These are phyloP conservation scores for Diplazon laetatorius DNA, from an alignment of 2,888 invertebrate species.

Conservation along the genomic window DNA sequence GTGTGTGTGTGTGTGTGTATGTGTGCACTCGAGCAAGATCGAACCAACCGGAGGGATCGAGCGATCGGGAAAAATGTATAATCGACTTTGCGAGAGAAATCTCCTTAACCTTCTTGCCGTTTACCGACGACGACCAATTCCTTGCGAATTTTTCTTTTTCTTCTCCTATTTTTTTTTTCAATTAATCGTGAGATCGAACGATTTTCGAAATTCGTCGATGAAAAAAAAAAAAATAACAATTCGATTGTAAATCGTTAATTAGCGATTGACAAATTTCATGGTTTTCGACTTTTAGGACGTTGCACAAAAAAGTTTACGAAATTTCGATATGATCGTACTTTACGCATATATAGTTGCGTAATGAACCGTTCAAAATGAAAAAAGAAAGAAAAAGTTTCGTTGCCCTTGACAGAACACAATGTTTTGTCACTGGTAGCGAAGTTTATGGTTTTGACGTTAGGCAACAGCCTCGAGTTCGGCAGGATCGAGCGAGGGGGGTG, in stretches of 20 bases:
- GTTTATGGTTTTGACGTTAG: conserved; percentile 58
- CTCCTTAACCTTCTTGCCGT: conserved; percentile 17
- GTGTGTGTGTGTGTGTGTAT: no score
- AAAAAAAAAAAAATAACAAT: no score
- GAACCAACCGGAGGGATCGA: neutral
- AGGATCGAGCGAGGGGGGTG: conserved; percentile 1
- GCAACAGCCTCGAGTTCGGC: conserved; percentile 39
- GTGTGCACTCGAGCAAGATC: conserved; percentile 5
- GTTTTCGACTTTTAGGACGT: no score
- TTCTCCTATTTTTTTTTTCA: no score
- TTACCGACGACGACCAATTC: neutral
- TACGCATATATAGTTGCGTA: conserved; percentile 4
- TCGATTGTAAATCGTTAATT: no score
- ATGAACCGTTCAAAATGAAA: conserved; percentile 27
- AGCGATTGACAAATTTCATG: no score
- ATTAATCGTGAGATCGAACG: no score
- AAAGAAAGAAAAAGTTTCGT: neutral
- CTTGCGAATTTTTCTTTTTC: no score
- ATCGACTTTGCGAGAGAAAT: conserved; percentile 20
- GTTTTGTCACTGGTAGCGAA: neutral
- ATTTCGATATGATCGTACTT: no score
- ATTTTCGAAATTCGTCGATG: no score
- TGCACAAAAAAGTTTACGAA: no score
- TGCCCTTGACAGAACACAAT: conserved; percentile 32
- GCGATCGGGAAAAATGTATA: conserved; percentile 9